Evolutionary conservation across 1,140 invertebrate genomes (phyloP).

Genomic region (Idris sp.): DNA sequence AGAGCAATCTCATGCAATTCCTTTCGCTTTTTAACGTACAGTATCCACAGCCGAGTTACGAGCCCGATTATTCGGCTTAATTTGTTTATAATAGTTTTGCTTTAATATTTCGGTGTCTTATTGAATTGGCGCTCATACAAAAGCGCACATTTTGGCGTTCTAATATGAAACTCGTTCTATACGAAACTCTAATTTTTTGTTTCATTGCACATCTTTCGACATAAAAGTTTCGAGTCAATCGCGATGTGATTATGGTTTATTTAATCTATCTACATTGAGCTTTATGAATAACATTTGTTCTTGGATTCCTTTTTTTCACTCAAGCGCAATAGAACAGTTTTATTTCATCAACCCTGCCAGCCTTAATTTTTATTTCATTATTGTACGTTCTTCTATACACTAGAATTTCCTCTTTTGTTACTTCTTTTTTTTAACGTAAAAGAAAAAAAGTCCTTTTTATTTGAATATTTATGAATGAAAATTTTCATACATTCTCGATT

Average conservation of each 20-base stretch:
- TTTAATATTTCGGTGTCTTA: constrained; percentile 45
- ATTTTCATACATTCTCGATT: constrained; percentile 35
- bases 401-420: constrained; percentile 18
- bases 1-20: constrained; percentile 56
- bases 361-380: constrained; percentile 44
- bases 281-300: constrained; percentile 55
- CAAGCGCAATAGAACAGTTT: constrained; percentile 37
- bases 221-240: constrained; percentile 44
- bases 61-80: constrained; percentile 59
- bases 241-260: constrained; percentile 50
- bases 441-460: constrained; percentile 10
- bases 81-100: constrained; percentile 48
- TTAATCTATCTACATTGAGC: constrained; percentile 59
- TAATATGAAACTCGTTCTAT: constrained; percentile 50
- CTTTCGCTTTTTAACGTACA: constrained; percentile 61
- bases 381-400: constrained; percentile 52
- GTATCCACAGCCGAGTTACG: constrained; percentile 58
- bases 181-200: constrained; percentile 51
- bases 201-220: constrained; percentile 26
- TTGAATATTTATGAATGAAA: constrained; percentile 26
- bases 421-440: constrained; percentile 13
- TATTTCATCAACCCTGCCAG: constrained; percentile 43
- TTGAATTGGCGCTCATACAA: constrained; percentile 40
- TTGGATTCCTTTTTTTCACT: constrained; percentile 21
- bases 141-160: constrained; percentile 46